These are phyloP conservation scores for Cepphus grylle DNA, from an alignment of 2,113 vertebrate species.

Conservation along the genomic window DNA sequence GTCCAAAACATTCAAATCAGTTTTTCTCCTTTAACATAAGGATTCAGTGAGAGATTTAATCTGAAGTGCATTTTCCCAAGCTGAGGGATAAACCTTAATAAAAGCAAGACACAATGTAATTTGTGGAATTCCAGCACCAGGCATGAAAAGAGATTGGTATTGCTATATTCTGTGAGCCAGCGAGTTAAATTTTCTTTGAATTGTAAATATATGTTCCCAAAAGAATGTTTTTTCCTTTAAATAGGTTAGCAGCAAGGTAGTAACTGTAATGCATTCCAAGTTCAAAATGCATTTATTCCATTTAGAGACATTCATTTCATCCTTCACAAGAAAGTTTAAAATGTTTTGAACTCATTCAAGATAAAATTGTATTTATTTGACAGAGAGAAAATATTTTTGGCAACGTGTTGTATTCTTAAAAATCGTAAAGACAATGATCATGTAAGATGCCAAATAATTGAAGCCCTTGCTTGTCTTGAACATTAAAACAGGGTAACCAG, in stretches of 20 bases:
- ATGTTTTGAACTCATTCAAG: neutral
- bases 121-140: neutral
- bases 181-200: constrained; percentile 17
- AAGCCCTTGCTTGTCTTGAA: neutral
- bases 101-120: constrained; percentile 10
- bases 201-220: constrained; percentile 11
- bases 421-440: neutral
- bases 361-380: neutral
- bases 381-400: neutral
- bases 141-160: neutral
- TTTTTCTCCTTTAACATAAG: neutral
- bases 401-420: neutral
- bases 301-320: neutral
- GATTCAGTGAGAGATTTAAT: constrained; percentile 1
- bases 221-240: constrained; percentile 19
- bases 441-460: neutral
- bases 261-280: neutral
- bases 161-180: neutral
- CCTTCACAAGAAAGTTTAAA: neutral
- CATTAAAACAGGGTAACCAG: neutral
- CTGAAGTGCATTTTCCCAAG: neutral
- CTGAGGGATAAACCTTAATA: neutral
- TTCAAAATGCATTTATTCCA: constrained; percentile 40
- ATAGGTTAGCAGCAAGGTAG: constrained; percentile 24
- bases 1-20: neutral